Evolutionary conservation across 2,888 invertebrate genomes (phyloP).

Genomic region (Cephus pygmeus): DNA sequence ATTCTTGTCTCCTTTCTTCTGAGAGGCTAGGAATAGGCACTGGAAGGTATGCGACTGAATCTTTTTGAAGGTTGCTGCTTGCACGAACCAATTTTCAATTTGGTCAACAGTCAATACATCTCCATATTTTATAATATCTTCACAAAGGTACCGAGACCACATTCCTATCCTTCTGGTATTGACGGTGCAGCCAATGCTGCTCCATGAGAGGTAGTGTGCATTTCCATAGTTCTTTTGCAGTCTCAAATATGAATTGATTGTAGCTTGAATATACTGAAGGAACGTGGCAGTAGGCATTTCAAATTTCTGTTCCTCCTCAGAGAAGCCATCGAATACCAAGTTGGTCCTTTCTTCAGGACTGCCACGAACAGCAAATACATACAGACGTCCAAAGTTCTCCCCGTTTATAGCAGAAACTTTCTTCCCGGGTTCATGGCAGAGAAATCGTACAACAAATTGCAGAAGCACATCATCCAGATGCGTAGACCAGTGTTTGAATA

Average conservation of each 20-base stretch:
- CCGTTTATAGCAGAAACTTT: constrained; percentile 58
- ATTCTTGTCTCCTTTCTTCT: constrained; percentile 67
- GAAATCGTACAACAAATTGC: constrained; percentile 59
- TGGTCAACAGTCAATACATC: constrained; percentile 63
- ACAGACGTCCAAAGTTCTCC: constrained; percentile 60
- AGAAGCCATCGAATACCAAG: constrained; percentile 55
- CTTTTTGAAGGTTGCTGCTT: constrained; percentile 66
- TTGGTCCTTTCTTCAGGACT: constrained; percentile 57
- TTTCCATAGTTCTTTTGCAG: constrained; percentile 72
- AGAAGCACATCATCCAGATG: constrained; percentile 58
- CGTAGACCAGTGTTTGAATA: constrained; percentile 62
- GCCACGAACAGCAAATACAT: constrained; percentile 59
- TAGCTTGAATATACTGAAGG: constrained; percentile 79
- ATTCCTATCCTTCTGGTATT: constrained; percentile 70
- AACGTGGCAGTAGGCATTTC: constrained; percentile 53
- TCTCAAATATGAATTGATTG: constrained; percentile 80
- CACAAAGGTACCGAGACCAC: constrained; percentile 71
- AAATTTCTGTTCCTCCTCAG: constrained; percentile 56
- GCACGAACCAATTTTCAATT: constrained; percentile 67
- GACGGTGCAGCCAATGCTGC: constrained; percentile 71
- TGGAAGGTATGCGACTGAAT: constrained; percentile 69
- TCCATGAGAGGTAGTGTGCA: constrained; percentile 71
- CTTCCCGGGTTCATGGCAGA: constrained; percentile 62
- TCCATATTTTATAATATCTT: constrained; percentile 64
- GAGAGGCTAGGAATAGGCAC: constrained; percentile 69